Conservation (phyloP, 2,888 invertebrate genomes). For the Eupithecia tripunctaria region DNA sequence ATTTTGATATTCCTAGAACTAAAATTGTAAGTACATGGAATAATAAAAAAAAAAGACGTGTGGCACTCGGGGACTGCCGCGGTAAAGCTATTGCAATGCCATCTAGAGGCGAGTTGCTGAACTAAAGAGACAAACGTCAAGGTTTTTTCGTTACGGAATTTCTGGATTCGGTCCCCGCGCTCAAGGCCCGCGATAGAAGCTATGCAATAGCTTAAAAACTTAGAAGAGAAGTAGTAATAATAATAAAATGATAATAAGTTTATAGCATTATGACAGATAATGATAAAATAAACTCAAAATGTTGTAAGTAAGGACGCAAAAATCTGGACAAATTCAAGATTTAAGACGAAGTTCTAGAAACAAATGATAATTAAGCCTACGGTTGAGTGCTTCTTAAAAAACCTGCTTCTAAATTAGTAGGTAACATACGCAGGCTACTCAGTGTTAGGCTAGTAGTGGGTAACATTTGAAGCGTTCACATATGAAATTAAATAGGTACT, state of each 20-base stretch:
- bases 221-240: not conserved
- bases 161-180: too few species aligned
- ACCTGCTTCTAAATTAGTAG: not conserved
- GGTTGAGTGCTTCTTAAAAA: conserved; percentile 5
- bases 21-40: not conserved
- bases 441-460: not conserved
- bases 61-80: too few species aligned
- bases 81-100: too few species aligned
- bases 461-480: not conserved
- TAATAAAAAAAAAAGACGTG: not conserved
- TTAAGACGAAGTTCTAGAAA: conserved; percentile 10
- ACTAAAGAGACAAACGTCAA: too few species aligned
- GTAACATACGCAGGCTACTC: not conserved
- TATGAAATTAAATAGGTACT: conserved; percentile 1
- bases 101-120: too few species aligned
- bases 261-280: not conserved
- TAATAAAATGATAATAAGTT: not conserved
- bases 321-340: conserved; percentile 24
- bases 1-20: not conserved
- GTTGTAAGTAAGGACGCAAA: not conserved
- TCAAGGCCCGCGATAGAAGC: too few species aligned
- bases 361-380: not conserved
- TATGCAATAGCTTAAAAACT: too few species aligned
- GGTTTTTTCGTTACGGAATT: too few species aligned
- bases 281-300: not conserved